These are phyloP conservation scores for Drosophila setifemur DNA, from an alignment of 1,140 invertebrate species.

Conservation along the genomic window DNA sequence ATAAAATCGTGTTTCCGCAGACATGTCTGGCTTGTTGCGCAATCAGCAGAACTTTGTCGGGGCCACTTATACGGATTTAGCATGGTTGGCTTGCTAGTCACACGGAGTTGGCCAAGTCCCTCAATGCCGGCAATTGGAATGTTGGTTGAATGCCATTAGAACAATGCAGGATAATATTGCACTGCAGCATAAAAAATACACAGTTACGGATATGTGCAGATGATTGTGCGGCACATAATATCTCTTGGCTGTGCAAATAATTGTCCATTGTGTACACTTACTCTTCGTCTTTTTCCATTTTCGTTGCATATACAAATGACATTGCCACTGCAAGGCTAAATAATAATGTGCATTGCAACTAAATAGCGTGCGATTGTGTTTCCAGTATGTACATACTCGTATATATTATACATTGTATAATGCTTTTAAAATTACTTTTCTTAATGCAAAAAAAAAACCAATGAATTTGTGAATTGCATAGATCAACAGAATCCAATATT, in stretches of 20 bases:
- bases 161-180: slow-evolving; percentile 65
- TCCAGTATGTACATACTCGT: no score
- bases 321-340: slow-evolving; percentile 27
- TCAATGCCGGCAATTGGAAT: slow-evolving; percentile 41
- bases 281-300: slow-evolving; percentile 32
- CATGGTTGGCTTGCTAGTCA: slow-evolving; percentile 16
- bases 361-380: no score
- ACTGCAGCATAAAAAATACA: slow-evolving; percentile 44
- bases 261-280: slow-evolving; percentile 46
- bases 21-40: slow-evolving; percentile 21
- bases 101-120: slow-evolving; percentile 26
- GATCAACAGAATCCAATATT: no score
- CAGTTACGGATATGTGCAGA: slow-evolving; percentile 2
- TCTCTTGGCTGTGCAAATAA: slow-evolving; percentile 45
- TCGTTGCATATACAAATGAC: slow-evolving; percentile 51
- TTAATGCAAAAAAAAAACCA: no score
- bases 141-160: slow-evolving; percentile 54
- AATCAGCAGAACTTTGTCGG: slow-evolving; percentile 28
- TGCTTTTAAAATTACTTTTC: no score
- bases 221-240: neutral
- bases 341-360: slow-evolving; percentile 30
- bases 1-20: slow-evolving; percentile 7
- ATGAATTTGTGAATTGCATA: no score
- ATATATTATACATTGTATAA: no score
- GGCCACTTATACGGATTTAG: slow-evolving; percentile 26